Evolutionary conservation across 2,797 vertebrate genomes (phyloP).

Genomic region (Ctenochaetus hawaiiensis): DNA sequence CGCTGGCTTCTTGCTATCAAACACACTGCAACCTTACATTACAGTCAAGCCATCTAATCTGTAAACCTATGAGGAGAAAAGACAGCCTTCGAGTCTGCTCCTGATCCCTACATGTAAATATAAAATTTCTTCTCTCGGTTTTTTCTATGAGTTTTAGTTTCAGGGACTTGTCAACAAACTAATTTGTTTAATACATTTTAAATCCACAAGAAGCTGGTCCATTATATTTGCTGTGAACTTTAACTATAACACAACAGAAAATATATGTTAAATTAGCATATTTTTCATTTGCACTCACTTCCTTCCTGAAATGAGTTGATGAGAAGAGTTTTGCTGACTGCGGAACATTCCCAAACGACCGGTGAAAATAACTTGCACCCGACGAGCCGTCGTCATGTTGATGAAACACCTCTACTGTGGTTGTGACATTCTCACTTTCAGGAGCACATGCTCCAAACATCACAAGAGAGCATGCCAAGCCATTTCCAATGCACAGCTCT

Average conservation of each 20-base stretch:
- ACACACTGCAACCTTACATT: slow-evolving; percentile 35
- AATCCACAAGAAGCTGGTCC: not conserved
- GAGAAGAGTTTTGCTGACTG: slow-evolving; percentile 56
- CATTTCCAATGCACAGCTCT: slow-evolving; percentile 48
- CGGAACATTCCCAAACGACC: slow-evolving; percentile 32
- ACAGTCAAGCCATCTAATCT: slow-evolving; percentile 33
- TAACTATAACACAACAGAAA: slow-evolving; percentile 10
- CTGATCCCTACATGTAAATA: slow-evolving; percentile 11
- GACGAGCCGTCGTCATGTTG: slow-evolving; percentile 53
- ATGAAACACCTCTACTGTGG: slow-evolving; percentile 61
- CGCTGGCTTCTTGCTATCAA: slow-evolving; percentile 47
- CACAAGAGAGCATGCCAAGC: slow-evolving; percentile 29
- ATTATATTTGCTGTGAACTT: not conserved
- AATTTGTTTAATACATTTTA: slow-evolving; percentile 25
- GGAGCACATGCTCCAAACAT: slow-evolving; percentile 28
- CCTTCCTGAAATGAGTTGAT: slow-evolving; percentile 23
- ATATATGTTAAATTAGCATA: slow-evolving; percentile 28
- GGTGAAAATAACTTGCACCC: slow-evolving; percentile 50
- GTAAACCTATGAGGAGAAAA: slow-evolving; percentile 15
- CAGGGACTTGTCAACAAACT: slow-evolving; percentile 16
- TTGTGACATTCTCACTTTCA: slow-evolving; percentile 61
- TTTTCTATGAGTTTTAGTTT: slow-evolving; percentile 13
- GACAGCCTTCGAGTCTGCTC: not conserved
- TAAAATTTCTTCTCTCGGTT: not conserved
- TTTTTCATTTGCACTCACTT: slow-evolving; percentile 32